A percentile compares a stretch with the other conserved stretches of the same genome.
phyloP scores from a whole-genome alignment of 1,140 invertebrate species.

The Euura lappo region DNA sequence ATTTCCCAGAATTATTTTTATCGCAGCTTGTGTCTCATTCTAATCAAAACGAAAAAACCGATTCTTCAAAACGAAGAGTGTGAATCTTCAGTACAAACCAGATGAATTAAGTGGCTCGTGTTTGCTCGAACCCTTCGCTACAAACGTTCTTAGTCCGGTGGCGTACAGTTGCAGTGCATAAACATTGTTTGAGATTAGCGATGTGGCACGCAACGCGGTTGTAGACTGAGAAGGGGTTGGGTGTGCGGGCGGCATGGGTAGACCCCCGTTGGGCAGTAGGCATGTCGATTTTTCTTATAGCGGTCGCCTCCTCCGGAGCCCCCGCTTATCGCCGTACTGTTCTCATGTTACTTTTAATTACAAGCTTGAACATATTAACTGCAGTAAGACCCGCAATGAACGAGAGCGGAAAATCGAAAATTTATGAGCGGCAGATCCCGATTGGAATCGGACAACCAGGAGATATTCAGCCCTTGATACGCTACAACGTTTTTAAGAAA shows the following conservation, averaged over 20 bases:
- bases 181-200: slow-evolving; percentile 48
- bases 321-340: slow-evolving; percentile 45
- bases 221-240: slow-evolving; percentile 14
- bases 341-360: slow-evolving; percentile 54
- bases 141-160: slow-evolving; percentile 47
- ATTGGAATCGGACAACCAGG: background rate
- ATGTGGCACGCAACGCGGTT: slow-evolving; percentile 38
- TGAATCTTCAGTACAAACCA: too few species aligned
- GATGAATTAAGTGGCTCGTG: background rate
- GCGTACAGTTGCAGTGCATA: slow-evolving; percentile 44
- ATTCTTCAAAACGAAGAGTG: background rate
- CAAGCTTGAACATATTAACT: slow-evolving; percentile 43
- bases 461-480: too few species aligned
- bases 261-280: slow-evolving; percentile 16
- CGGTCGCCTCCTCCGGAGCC: slow-evolving; percentile 35
- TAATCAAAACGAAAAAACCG: background rate
- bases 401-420: slow-evolving; percentile 37
- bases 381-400: slow-evolving; percentile 37
- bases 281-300: slow-evolving; percentile 58
- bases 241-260: slow-evolving; percentile 22
- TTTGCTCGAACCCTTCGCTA: slow-evolving; percentile 36
- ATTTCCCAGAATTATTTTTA: background rate
- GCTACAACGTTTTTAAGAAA: too few species aligned
- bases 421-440: background rate
- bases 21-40: background rate